A percentile compares a stretch with the other conserved stretches of the same genome.
These are phyloP conservation scores for Rhinolophus sinicus DNA, from an alignment of 2,113 vertebrate genomes.

Conservation along the genomic window DNA sequence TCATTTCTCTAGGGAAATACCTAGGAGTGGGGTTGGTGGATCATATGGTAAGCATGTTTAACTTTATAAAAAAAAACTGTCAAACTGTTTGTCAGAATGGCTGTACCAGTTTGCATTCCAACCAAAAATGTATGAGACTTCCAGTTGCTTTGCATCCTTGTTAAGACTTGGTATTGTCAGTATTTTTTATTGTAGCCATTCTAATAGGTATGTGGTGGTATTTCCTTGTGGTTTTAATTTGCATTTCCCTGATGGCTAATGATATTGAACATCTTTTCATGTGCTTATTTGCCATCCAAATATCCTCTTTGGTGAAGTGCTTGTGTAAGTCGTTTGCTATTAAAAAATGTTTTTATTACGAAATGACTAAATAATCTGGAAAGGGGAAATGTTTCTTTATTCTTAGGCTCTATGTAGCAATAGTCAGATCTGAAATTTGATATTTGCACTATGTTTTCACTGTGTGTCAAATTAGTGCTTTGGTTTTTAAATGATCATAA, in stretches of 20 bases:
- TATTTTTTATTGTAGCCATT: conserved; percentile 8
- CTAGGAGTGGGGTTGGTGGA: not conserved
- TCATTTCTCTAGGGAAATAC: conserved; percentile 33
- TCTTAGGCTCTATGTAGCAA: conserved; percentile 61
- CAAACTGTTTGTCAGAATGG: not conserved
- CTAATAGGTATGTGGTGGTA: not conserved
- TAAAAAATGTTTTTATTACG: not conserved
- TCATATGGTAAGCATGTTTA: not conserved
- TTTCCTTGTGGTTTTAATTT: not conserved
- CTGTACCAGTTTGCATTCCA: conserved; percentile 20
- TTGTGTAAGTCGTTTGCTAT: not conserved
- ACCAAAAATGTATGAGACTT: not conserved
- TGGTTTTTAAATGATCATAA: conserved; percentile 58
- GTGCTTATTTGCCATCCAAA: not conserved
- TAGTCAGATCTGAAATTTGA: conserved; percentile 62
- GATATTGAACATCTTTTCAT: conserved; percentile 5
- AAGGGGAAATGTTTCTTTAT: conserved; percentile 65
- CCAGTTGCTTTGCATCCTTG: not conserved
- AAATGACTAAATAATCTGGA: conserved; percentile 70
- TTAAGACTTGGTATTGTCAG: not conserved
- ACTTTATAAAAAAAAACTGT: not conserved
- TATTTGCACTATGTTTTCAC: conserved; percentile 57
- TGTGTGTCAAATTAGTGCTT: conserved; percentile 53
- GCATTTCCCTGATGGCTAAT: not conserved
- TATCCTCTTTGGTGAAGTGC: not conserved